phyloP scores from a whole-genome alignment of 2,888 invertebrate genomes.

The Blastobasis lacticolella region DNA sequence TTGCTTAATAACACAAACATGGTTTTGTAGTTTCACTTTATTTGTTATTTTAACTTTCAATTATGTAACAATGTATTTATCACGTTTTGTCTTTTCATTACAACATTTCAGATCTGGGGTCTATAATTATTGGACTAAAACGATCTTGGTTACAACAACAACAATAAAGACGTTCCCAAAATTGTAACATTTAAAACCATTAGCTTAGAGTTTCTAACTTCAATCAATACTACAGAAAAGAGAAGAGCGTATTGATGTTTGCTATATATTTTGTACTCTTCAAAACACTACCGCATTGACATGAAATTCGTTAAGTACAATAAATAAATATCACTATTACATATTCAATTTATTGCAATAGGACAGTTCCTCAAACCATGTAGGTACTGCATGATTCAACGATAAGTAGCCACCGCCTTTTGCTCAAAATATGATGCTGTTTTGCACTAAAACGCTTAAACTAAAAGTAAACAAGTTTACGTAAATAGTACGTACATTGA shows the following conservation, averaged over 20 bases:
- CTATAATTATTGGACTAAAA: slow-evolving; percentile 20
- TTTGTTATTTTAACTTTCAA: slow-evolving; percentile 38
- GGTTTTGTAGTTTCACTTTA: slow-evolving; percentile 40
- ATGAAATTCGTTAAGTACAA: neutral
- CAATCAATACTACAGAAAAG: neutral
- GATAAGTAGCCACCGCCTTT: neutral
- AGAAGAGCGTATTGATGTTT: neutral
- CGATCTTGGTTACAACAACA: neutral
- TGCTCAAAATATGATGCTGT: neutral
- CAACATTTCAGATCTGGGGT: slow-evolving; percentile 55
- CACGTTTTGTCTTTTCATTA: slow-evolving; percentile 65
- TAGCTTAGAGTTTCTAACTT: neutral
- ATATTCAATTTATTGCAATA: too few species aligned
- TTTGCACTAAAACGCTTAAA: neutral
- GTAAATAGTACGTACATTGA: neutral
- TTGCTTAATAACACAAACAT: neutral
- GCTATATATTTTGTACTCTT: neutral
- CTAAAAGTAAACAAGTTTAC: neutral
- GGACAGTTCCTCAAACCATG: neutral
- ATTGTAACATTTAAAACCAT: neutral
- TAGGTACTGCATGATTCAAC: neutral
- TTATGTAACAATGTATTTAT: slow-evolving; percentile 61
- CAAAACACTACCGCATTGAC: neutral
- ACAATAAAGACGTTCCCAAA: neutral
- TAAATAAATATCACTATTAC: neutral